A percentile compares a stretch with the other conserved stretches of the same genome.
These are phyloP conservation scores for Distichodus sexfasciatus DNA, from an alignment of 2,797 vertebrate genomes.

Conservation along the genomic window DNA sequence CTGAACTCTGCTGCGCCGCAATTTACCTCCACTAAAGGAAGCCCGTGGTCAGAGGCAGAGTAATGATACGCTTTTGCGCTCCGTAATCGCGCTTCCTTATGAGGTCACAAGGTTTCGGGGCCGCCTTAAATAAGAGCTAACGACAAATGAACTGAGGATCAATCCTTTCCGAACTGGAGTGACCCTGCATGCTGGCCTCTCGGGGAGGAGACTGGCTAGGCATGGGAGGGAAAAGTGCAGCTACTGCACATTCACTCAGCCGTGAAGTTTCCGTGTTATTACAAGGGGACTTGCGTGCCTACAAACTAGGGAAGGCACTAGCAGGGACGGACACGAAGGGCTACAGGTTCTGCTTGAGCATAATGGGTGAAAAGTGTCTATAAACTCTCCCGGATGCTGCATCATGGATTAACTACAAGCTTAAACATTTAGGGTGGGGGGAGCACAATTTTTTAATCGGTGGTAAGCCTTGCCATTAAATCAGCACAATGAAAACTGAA, in stretches of 20 bases:
- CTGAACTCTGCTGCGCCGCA: slow-evolving; percentile 23
- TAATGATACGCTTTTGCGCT: slow-evolving; percentile 18
- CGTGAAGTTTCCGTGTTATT: slow-evolving; percentile 34
- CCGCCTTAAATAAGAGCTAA: slow-evolving; percentile 37
- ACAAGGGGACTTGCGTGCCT: slow-evolving; percentile 14
- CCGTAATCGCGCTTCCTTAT: slow-evolving; percentile 37
- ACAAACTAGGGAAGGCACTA: slow-evolving; percentile 5
- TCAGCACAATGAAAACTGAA: background rate
- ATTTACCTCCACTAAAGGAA: slow-evolving; percentile 38
- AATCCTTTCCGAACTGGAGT: slow-evolving; percentile 32
- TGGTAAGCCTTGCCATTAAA: background rate
- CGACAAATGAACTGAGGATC: slow-evolving; percentile 35
- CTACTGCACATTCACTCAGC: slow-evolving; percentile 39
- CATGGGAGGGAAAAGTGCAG: slow-evolving; percentile 24
- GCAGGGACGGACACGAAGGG: background rate
- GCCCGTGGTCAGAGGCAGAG: background rate
- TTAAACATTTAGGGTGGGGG: background rate
- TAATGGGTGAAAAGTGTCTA: background rate
- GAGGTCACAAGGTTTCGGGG: slow-evolving; percentile 31
- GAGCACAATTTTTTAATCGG: background rate
- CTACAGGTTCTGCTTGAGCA: background rate
- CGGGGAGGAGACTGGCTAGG: slow-evolving; percentile 15
- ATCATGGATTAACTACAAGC: background rate
- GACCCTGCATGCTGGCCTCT: slow-evolving; percentile 33
- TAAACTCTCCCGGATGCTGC: too few relatives aligned